Conservation (phyloP, 64 coral and sea anemone species). For the Actinia tenebrosa region DNA sequence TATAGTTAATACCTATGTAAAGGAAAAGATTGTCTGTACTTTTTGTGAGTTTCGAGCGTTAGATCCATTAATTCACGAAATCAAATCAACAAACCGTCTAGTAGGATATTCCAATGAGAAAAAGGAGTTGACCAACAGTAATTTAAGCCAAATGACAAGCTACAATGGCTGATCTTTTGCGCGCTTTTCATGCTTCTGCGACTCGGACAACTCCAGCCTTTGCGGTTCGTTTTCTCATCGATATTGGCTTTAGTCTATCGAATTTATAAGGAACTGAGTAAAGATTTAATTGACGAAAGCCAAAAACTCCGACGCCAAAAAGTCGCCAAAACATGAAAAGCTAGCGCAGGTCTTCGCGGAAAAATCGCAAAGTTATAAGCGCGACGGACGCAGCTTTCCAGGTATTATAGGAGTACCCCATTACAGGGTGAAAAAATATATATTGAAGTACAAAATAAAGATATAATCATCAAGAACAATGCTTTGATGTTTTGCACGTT, state of each 20-base stretch:
- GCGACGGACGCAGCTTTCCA: not conserved
- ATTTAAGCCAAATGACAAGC: not conserved
- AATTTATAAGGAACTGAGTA: too few species aligned
- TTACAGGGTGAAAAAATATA: not conserved
- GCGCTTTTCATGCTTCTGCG: too few species aligned
- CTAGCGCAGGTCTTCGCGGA: not conserved
- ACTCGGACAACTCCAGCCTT: too few species aligned
- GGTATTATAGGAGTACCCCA: not conserved
- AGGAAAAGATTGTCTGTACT: not conserved
- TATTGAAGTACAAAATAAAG: slow-evolving; percentile 20
- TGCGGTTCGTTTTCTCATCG: too few species aligned
- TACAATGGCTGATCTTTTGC: not conserved
- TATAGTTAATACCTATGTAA: too few species aligned
- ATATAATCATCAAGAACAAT: slow-evolving; percentile 5
- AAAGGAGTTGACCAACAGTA: not conserved
- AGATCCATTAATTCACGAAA: not conserved
- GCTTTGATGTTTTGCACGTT: not conserved
- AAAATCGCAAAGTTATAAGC: not conserved
- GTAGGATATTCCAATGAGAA: not conserved
- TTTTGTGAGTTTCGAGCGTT: not conserved
- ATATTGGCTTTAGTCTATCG: too few species aligned
- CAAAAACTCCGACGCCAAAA: too few species aligned
- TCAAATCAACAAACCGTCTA: not conserved
- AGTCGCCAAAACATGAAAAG: too few species aligned
- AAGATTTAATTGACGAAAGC: too few species aligned